Conservation (phyloP, 2,797 vertebrate genomes). For the Cryptoprocta ferox region DNA sequence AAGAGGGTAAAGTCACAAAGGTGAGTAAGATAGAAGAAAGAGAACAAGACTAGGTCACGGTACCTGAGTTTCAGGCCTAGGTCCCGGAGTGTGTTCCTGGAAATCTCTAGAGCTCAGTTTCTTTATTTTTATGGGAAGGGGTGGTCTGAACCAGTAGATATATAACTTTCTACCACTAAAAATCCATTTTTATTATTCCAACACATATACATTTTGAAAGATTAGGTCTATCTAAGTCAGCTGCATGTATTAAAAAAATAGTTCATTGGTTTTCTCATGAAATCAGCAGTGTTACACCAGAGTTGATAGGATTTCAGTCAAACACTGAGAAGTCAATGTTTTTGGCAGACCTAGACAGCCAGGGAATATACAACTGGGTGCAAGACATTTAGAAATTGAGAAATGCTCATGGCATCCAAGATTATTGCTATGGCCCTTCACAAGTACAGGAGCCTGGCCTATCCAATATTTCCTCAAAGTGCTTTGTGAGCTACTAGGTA, state of each 20-base stretch:
- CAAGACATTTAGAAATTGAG: background rate
- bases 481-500: background rate
- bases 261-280: background rate
- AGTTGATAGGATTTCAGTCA: background rate
- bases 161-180: background rate
- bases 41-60: accelerated
- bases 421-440: background rate
- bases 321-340: background rate
- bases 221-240: background rate
- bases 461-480: background rate
- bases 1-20: background rate
- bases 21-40: background rate
- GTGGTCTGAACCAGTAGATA: background rate
- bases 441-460: background rate
- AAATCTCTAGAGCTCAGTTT: background rate
- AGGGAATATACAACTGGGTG: background rate
- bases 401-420: background rate
- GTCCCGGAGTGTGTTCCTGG: background rate
- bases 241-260: background rate
- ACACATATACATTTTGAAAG: background rate
- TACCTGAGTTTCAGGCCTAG: background rate
- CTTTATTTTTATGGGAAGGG: background rate
- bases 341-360: background rate
- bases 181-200: background rate
- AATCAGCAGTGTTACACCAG: background rate